Conservation (phyloP, 2,113 vertebrate genomes). For the Barbus barbus region DNA sequence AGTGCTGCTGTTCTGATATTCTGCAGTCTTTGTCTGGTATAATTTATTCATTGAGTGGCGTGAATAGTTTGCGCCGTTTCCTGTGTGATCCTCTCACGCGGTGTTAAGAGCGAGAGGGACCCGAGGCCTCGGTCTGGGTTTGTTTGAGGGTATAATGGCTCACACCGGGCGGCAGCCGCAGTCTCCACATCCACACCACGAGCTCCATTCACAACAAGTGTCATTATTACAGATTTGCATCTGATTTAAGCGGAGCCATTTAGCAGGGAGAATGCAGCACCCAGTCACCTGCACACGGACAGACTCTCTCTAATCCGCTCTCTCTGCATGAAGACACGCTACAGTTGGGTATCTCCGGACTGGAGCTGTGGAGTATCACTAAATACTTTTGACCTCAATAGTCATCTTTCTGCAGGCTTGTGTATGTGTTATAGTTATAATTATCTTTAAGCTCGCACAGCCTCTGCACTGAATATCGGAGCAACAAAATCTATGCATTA, state of each 20-base stretch:
- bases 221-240: conserved; percentile 73
- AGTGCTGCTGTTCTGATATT: not conserved
- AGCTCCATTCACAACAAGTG: conserved; percentile 64
- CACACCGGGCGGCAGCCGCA: conserved; percentile 62
- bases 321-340: not conserved
- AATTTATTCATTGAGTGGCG: conserved; percentile 34
- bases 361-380: not conserved
- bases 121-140: conserved; percentile 32
- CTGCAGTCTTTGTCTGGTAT: conserved; percentile 15
- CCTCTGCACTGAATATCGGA: not conserved
- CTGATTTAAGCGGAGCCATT: conserved; percentile 68
- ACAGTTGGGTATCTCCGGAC: not conserved
- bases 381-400: not conserved
- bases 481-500: not conserved
- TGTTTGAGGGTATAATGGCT: conserved; percentile 67
- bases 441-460: not conserved
- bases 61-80: conserved; percentile 19
- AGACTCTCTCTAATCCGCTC: not conserved
- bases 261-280: conserved; percentile 60
- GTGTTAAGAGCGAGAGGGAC: conserved; percentile 24
- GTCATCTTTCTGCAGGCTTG: not conserved
- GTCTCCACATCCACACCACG: conserved; percentile 62
- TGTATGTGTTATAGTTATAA: not conserved
- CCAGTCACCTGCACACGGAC: conserved; percentile 12
- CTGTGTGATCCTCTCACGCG: conserved; percentile 32